Conservation (phyloP, 2,797 vertebrate genomes). For the Mallotus villosus region DNA sequence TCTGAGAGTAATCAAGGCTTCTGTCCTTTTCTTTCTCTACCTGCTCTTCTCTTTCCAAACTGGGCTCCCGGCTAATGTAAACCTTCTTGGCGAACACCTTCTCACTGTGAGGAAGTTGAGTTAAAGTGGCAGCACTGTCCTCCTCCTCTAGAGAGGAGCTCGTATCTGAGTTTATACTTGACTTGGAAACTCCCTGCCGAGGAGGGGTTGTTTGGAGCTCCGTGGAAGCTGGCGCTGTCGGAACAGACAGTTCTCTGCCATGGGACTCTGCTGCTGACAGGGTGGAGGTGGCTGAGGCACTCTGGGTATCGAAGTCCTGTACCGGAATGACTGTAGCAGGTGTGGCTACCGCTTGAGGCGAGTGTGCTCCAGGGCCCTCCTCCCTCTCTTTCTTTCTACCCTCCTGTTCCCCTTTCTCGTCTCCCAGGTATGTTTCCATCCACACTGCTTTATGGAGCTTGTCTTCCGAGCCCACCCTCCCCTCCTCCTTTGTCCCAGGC, state of each 20-base stretch:
- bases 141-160: slow-evolving; percentile 42
- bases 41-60: slow-evolving; percentile 41
- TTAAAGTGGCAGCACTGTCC: slow-evolving; percentile 55
- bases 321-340: slow-evolving; percentile 65
- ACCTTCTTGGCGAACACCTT: slow-evolving; percentile 61
- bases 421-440: slow-evolving; percentile 75
- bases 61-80: slow-evolving; percentile 40
- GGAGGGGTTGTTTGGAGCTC: slow-evolving; percentile 42
- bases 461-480: slow-evolving; percentile 48
- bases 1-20: slow-evolving; percentile 35
- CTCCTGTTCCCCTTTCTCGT: slow-evolving; percentile 42
- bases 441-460: slow-evolving; percentile 67
- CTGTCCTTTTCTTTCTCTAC: slow-evolving; percentile 21
- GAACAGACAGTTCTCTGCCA: slow-evolving; percentile 41
- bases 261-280: slow-evolving; percentile 10
- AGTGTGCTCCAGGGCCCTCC: slow-evolving; percentile 59
- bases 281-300: slow-evolving; percentile 10
- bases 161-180: slow-evolving; percentile 24
- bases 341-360: slow-evolving; percentile 62
- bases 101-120: slow-evolving; percentile 65
- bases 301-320: slow-evolving; percentile 38
- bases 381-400: slow-evolving; percentile 28
- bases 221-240: slow-evolving; percentile 41
- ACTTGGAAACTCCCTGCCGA: slow-evolving; percentile 33
- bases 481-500: slow-evolving; percentile 36